Evolutionary conservation across 2,113 vertebrate species (phyloP).

Genomic region (Boleophthalmus pectinirostris): DNA sequence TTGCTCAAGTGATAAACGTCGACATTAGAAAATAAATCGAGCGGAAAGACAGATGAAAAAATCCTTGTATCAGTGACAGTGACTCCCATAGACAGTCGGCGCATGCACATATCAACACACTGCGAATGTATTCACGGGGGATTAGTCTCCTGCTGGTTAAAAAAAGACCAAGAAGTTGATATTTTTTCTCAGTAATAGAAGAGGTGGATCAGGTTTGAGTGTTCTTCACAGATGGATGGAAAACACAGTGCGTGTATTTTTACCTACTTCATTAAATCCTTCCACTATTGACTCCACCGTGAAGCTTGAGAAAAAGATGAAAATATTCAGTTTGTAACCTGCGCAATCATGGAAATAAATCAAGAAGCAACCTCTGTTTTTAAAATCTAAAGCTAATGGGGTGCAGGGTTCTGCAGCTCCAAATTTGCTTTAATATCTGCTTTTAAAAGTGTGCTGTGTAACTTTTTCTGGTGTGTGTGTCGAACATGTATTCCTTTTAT

Average conservation of each 20-base stretch:
- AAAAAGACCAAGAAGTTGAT: slow-evolving; percentile 47
- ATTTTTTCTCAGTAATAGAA: slow-evolving; percentile 34
- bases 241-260: slow-evolving; percentile 58
- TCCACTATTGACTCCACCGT: slow-evolving; percentile 54
- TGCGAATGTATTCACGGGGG: slow-evolving; percentile 68
- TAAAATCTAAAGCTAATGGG: too few species aligned
- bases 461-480: too few species aligned
- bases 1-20: slow-evolving; percentile 82
- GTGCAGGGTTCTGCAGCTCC: too few species aligned
- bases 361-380: background rate
- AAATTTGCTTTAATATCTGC: too few species aligned
- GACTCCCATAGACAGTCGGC: slow-evolving; percentile 25
- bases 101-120: slow-evolving; percentile 23
- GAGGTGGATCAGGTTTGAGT: slow-evolving; percentile 57
- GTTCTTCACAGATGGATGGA: slow-evolving; percentile 53
- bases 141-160: slow-evolving; percentile 65
- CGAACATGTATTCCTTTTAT: too few species aligned
- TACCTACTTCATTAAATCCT: slow-evolving; percentile 62
- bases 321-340: slow-evolving; percentile 37
- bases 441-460: too few species aligned
- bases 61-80: slow-evolving; percentile 58
- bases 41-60: slow-evolving; percentile 77
- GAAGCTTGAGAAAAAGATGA: slow-evolving; percentile 58
- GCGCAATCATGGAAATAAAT: slow-evolving; percentile 34
- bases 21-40: slow-evolving; percentile 86